Conservation (phyloP, 2,113 vertebrate genomes). For the Lutjanus erythropterus region DNA sequence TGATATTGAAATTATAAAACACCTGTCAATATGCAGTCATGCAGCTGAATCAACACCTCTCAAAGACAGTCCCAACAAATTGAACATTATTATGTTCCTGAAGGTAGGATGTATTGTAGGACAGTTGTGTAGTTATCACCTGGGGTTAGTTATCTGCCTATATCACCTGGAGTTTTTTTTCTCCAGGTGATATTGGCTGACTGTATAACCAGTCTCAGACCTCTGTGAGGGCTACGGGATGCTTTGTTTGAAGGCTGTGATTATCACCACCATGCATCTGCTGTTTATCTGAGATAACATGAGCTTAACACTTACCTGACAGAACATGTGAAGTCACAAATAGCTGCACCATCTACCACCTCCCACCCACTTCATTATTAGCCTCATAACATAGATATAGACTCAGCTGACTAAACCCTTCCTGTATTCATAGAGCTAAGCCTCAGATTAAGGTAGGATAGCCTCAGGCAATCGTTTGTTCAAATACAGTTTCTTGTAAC, state of each 20-base stretch:
- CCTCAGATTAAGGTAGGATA: slow-evolving; percentile 26
- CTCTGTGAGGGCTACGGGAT: neutral
- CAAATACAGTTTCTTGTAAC: slow-evolving; percentile 32
- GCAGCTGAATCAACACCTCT: neutral
- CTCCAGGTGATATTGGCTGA: slow-evolving; percentile 1
- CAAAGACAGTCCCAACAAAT: no score
- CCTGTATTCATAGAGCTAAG: neutral
- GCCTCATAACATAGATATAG: slow-evolving; percentile 27
- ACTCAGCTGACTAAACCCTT: slow-evolving; percentile 18
- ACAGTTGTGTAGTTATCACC: neutral
- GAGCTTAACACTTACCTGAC: slow-evolving; percentile 33
- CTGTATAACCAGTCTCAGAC: neutral
- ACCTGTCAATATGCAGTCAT: neutral
- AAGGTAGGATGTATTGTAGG: neutral
- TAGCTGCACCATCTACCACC: slow-evolving; percentile 20
- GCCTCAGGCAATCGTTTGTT: slow-evolving; percentile 48
- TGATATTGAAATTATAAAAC: no score
- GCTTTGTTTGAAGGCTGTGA: slow-evolving; percentile 5
- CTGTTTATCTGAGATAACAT: slow-evolving; percentile 5
- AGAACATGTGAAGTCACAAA: slow-evolving; percentile 26
- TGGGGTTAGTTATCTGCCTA: neutral
- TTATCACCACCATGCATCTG: slow-evolving; percentile 17
- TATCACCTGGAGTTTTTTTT: no score
- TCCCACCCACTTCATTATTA: slow-evolving; percentile 26
- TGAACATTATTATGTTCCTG: neutral